Evolutionary conservation across 1,140 invertebrate genomes (phyloP), one percentile per base, ranked within the genome.

Genomic region (Drosophila tropicalis): DNA sequence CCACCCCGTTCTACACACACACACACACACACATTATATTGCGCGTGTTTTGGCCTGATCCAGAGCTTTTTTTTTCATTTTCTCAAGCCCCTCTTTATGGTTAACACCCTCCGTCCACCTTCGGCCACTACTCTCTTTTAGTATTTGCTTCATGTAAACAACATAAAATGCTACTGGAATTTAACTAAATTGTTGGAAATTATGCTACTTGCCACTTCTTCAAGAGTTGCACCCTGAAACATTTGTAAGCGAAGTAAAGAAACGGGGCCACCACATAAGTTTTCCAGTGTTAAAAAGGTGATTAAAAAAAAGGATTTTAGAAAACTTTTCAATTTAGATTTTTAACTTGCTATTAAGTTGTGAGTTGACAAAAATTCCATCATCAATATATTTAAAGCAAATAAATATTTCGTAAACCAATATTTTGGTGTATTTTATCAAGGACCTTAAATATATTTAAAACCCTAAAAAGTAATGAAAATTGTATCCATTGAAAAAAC

Each of bases 161-260:
- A 67, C 57, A 65, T 68, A 67, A 81, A 86, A 85, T 78, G 65
- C 65, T 67, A 69, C 65, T 78, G 67, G 40, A 86, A 78, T 72
- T 78, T 75, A 67, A 69, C 74, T 72, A 70, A 85, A 85, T 81
- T 85, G 82, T 75, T 78, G 63, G 62, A 78, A 84, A 85, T 85
- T 74, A 74, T 80, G 68, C 62, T 72, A 13, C 60, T 51, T 56
- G 44, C 17, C 44, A 22, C 34, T 47, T 15, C 13, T 70, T 32
- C 32, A 19, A 61, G n/a, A 57, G 29, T 51, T n/a, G 17, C 22
- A 19, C 15, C 19, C 9, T 4, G 5, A 19, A 36, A 58, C 44
- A 10, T 47, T 47, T 47, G 9, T 12, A 22, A 51, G 44, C 17
- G 3, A 19, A 22, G 17, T 7, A 19, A 22, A 19, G 9, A 3